phyloP scores from a whole-genome alignment of 2,113 vertebrate genomes.

The Brachyistius frenatus region DNA sequence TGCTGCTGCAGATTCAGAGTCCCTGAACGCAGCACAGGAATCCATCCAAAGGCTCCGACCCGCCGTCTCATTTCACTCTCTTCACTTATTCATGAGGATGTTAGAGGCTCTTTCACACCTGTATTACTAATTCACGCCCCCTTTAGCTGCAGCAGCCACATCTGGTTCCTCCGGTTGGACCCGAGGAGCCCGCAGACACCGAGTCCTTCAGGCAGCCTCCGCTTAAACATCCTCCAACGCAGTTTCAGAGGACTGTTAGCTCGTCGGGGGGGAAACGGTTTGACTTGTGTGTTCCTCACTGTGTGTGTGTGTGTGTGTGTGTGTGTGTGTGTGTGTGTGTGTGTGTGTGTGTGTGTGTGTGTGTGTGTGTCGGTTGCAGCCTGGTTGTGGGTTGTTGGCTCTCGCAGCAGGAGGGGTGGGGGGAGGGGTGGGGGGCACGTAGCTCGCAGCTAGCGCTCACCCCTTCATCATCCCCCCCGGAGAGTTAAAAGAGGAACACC shows the following conservation, averaged over 20 bases:
- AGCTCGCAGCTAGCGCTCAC: conserved; percentile 44
- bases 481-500: conserved; percentile 52
- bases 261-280: background rate
- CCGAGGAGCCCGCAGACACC: too few species aligned
- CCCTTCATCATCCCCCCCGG: conserved; percentile 42
- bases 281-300: background rate
- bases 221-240: background rate
- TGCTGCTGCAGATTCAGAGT: too few species aligned
- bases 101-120: too few species aligned
- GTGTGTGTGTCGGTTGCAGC: background rate
- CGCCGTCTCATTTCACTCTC: too few species aligned
- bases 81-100: too few species aligned
- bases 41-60: too few species aligned
- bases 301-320: background rate
- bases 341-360: background rate
- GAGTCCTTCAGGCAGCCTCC: background rate
- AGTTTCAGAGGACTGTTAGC: background rate
- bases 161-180: too few species aligned
- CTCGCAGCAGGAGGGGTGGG: conserved; percentile 32
- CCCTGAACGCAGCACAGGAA: too few species aligned
- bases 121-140: too few species aligned
- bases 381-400: conserved; percentile 53
- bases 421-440: conserved; percentile 31
- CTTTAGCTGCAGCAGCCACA: too few species aligned
- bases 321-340: background rate